Conservation (phyloP, 1,140 invertebrate species). For the Dryas iulia region DNA sequence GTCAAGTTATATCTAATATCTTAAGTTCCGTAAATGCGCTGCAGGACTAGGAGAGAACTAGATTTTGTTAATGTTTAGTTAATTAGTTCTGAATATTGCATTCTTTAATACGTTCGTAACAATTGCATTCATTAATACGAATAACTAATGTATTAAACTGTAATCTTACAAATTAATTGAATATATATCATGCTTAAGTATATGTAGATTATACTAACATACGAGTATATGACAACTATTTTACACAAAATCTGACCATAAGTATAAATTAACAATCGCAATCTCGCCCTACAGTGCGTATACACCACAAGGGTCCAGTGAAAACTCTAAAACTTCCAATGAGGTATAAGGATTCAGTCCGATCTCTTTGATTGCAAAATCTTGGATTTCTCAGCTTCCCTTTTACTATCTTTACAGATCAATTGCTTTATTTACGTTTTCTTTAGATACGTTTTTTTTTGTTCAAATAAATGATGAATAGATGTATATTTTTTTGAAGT, state of each 20-base stretch:
- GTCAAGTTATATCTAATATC: no score
- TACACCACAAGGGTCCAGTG: slow-evolving; percentile 1
- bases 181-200: no score
- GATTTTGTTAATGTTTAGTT: no score
- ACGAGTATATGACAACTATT: no score
- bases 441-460: neutral
- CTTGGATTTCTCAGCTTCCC: slow-evolving; percentile 12
- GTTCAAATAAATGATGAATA: neutral
- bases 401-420: slow-evolving; percentile 19
- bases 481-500: neutral
- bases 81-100: no score
- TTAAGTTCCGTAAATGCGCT: no score
- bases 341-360: slow-evolving; percentile 21
- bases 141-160: no score
- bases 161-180: no score
- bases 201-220: no score
- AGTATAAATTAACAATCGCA: neutral
- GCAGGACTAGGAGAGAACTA: no score
- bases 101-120: no score
- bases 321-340: slow-evolving; percentile 19
- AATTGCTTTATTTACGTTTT: slow-evolving; percentile 16
- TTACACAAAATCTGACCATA: neutral
- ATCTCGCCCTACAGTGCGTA: neutral
- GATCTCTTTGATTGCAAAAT: slow-evolving; percentile 29
- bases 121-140: no score